A percentile compares a stretch with the other conserved stretches of the same genome.
Evolutionary conservation across 2,797 vertebrate genomes (phyloP).

Genomic region (Thunnus albacares): DNA sequence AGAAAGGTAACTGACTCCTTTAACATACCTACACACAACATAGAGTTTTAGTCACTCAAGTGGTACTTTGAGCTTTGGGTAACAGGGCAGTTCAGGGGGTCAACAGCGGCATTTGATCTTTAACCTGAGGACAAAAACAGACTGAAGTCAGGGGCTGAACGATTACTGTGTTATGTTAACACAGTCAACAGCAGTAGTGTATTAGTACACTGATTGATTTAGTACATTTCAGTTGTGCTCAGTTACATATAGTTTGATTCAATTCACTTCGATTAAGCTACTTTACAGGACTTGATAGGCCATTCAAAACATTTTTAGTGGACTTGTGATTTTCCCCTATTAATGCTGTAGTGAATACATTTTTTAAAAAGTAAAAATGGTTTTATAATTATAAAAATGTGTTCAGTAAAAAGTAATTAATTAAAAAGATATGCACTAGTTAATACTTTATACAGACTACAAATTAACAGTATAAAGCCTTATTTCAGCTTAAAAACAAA

Average conservation of each 20-base stretch:
- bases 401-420: not conserved
- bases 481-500: no score
- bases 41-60: conserved; percentile 31
- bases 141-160: conserved; percentile 36
- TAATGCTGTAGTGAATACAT: not conserved
- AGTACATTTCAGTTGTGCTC: not conserved
- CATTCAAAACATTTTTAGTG: not conserved
- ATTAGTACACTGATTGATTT: conserved; percentile 1
- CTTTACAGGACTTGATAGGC: not conserved
- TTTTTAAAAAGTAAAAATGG: not conserved
- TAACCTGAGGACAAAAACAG: conserved; percentile 67
- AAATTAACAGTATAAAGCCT: no score
- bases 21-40: conserved; percentile 27
- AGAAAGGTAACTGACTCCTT: conserved; percentile 77
- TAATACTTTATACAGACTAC: not conserved
- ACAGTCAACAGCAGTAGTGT: conserved; percentile 37
- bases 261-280: not conserved
- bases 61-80: conserved; percentile 45
- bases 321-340: not conserved
- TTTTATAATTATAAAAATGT: not conserved
- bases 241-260: not conserved
- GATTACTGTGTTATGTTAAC: conserved; percentile 48
- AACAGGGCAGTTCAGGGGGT: conserved; percentile 57
- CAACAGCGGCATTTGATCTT: conserved; percentile 67
- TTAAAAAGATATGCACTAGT: not conserved